phyloP scores from a whole-genome alignment of 2,113 vertebrate genomes.

The Hypocryptadius cinnamomeus region DNA sequence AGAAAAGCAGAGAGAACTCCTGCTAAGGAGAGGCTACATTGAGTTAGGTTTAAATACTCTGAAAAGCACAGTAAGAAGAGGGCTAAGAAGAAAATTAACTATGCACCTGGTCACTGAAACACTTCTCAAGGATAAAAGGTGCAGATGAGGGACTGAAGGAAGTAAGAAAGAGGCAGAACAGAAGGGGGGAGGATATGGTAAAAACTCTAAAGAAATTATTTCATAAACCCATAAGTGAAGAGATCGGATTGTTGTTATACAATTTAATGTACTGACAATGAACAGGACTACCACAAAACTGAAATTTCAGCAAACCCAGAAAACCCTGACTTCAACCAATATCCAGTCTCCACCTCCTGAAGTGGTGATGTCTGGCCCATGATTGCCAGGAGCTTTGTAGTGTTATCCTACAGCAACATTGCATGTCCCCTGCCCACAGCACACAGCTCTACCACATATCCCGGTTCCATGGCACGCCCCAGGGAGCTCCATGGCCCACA shows the following conservation, averaged over 20 bases:
- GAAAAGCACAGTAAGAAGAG: neutral
- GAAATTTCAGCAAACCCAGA: neutral
- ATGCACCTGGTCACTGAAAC: neutral
- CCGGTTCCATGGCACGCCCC: accelerated
- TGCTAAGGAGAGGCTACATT: neutral
- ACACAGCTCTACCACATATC: neutral
- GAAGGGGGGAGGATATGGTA: neutral
- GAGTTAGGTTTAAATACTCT: neutral
- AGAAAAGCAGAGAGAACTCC: neutral
- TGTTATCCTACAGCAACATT: neutral
- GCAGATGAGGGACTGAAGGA: neutral
- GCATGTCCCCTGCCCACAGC: neutral
- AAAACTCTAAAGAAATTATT: neutral
- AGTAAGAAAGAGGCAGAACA: neutral
- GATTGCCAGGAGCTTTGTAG: accelerated
- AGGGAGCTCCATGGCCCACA: neutral
- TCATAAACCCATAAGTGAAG: neutral
- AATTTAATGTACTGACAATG: neutral
- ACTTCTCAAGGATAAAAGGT: neutral
- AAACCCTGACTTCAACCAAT: neutral
- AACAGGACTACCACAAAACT: neutral
- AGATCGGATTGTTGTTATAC: neutral
- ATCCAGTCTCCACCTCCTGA: neutral
- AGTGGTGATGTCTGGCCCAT: neutral
- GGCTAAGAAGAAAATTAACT: neutral